These are phyloP conservation scores for Eriosoma lanigerum DNA, from an alignment of 1,140 invertebrate genomes.

Conservation along the genomic window DNA sequence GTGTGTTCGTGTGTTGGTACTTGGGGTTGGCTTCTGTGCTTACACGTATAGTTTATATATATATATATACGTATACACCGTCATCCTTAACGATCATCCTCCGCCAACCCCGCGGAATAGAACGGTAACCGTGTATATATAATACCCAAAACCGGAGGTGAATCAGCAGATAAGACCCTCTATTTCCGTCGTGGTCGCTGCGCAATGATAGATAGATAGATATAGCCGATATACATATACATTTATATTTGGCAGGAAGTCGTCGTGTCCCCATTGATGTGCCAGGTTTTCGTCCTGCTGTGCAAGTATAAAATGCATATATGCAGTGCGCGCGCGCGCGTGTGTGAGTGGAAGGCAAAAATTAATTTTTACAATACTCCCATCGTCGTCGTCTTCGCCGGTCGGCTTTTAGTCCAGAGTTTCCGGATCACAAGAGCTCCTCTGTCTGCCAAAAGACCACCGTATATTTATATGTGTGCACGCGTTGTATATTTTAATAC, in stretches of 20 bases:
- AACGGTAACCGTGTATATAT: too few relatives aligned
- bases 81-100: conserved; percentile 25
- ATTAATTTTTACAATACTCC: conserved; percentile 20
- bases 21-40: conserved; percentile 7
- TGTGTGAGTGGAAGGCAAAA: not conserved
- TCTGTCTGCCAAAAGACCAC: not conserved
- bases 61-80: too few relatives aligned
- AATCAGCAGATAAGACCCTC: conserved; percentile 48
- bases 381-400: not conserved
- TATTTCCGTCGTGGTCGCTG: not conserved
- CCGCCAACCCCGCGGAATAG: too few relatives aligned
- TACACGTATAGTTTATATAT: too few relatives aligned
- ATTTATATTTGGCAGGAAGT: not conserved
- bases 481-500: not conserved
- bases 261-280: not conserved
- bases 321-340: not conserved
- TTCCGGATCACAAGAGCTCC: conserved; percentile 23
- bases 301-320: too few relatives aligned
- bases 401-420: conserved; percentile 32
- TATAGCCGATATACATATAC: not conserved
- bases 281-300: not conserved
- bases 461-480: too few relatives aligned
- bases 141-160: conserved; percentile 25
- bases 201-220: not conserved
- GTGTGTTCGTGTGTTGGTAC: not conserved